Evolutionary conservation across 37 sponge, comb jelly and placozoan species (phyloP).

Genomic region (Dysidea cf. avara): DNA sequence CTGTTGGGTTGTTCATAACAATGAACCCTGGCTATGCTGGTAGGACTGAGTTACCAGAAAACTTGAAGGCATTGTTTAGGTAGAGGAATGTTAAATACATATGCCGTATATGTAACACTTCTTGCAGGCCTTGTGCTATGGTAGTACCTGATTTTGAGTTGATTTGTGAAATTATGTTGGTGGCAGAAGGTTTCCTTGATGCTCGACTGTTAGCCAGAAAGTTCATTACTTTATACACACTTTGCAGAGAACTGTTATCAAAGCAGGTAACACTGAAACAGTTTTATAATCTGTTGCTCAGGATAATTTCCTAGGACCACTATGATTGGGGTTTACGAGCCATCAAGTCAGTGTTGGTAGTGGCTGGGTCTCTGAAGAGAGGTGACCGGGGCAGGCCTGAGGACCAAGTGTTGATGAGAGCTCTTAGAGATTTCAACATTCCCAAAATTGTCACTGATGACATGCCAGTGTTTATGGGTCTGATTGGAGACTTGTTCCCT

Average conservation of each 20-base stretch:
- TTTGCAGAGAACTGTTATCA: constrained; percentile 89
- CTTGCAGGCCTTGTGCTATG: constrained; percentile 99
- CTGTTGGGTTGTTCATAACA: constrained; percentile 98
- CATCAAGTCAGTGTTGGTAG: constrained; percentile 98
- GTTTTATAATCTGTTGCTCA: too few species aligned
- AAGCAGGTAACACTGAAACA: too few species aligned
- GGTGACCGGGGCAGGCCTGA: constrained; percentile 94
- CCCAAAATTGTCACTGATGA: constrained; percentile 99
- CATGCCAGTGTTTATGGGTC: constrained; percentile 96
- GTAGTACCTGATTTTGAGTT: constrained; percentile 99
- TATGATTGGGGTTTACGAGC: constrained; percentile 99
- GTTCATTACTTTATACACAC: constrained; percentile 98
- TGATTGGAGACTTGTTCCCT: constrained; percentile 98
- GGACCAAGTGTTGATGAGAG: constrained; percentile 98
- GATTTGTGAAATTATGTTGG: constrained; percentile 99
- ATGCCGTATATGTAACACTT: too few species aligned
- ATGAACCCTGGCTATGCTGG: constrained; percentile 99
- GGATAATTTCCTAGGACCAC: too few species aligned
- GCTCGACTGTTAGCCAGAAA: constrained; percentile 94
- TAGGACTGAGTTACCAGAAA: constrained; percentile 96
- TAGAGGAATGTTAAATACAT: constrained; percentile 32
- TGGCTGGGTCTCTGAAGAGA: constrained; percentile 96
- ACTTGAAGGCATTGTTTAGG: constrained; percentile 97
- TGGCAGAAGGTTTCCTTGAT: constrained; percentile 97
- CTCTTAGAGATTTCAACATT: constrained; percentile 97